Conservation (phyloP, 2,113 vertebrate species). For the Ptychochromis oligacanthus region DNA sequence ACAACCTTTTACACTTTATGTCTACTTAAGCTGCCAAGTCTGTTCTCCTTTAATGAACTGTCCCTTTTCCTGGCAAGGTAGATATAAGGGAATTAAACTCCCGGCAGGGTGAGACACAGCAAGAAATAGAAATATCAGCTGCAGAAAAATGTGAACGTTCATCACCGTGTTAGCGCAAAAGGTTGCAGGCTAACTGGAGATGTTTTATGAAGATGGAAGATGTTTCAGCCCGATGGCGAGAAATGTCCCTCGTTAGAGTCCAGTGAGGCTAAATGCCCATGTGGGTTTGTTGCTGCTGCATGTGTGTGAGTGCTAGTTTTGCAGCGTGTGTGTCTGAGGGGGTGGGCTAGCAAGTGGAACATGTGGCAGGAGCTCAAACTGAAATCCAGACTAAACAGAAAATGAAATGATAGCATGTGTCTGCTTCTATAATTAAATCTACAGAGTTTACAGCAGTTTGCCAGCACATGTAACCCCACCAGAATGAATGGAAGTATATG, state of each 20-base stretch:
- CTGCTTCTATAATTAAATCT: constrained; percentile 4
- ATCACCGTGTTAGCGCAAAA: constrained; percentile 55
- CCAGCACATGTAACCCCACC: background rate
- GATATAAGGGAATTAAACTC: constrained; percentile 55
- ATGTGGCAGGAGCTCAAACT: constrained; percentile 16
- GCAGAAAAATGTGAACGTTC: constrained; percentile 49
- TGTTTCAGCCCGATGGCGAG: constrained; percentile 31
- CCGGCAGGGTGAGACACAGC: constrained; percentile 16
- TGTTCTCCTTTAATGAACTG: constrained; percentile 55
- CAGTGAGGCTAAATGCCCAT: constrained; percentile 38
- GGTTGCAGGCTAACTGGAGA: constrained; percentile 63
- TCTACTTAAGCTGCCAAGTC: constrained; percentile 35
- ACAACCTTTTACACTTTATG: constrained; percentile 45
- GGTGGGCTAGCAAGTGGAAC: background rate
- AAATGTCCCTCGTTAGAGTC: constrained; percentile 48
- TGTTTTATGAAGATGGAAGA: constrained; percentile 45
- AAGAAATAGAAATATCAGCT: constrained; percentile 50
- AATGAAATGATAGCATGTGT: constrained; percentile 9
- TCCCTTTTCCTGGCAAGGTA: constrained; percentile 24
- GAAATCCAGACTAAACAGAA: constrained; percentile 22
- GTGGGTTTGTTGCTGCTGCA: constrained; percentile 27
- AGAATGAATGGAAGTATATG: constrained; percentile 13
- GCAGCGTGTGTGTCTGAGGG: background rate
- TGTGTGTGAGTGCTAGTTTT: background rate
- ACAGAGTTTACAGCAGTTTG: background rate